A percentile compares a stretch with the other conserved stretches of the same genome.
Evolutionary conservation across 2,113 vertebrate species (phyloP).

Genomic region (Xerus inauris): DNA sequence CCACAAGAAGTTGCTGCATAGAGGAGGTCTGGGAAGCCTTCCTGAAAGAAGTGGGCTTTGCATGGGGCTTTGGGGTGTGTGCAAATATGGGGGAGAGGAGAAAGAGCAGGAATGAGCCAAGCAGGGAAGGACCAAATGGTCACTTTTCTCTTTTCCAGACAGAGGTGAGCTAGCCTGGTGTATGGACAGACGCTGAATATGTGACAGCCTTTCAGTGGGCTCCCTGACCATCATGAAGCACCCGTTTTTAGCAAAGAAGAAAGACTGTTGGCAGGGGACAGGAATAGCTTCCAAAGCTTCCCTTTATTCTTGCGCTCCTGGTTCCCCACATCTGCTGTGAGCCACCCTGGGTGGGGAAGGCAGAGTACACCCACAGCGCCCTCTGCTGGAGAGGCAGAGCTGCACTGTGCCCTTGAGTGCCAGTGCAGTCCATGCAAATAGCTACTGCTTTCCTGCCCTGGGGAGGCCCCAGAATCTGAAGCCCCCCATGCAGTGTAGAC

Average conservation of each 20-base stretch:
- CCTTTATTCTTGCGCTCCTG: neutral
- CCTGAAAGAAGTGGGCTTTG: neutral
- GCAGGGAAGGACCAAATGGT: neutral
- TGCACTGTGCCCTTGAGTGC: accelerated
- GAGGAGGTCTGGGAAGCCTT: neutral
- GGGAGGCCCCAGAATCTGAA: neutral
- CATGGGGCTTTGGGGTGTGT: neutral
- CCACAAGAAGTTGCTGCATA: neutral
- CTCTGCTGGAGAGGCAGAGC: constrained; percentile 64
- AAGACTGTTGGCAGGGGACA: constrained; percentile 32
- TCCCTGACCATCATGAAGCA: constrained; percentile 50
- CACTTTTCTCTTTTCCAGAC: neutral
- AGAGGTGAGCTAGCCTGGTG: neutral
- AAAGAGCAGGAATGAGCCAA: neutral
- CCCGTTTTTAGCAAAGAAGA: constrained; percentile 59
- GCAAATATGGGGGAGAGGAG: neutral
- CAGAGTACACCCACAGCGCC: constrained; percentile 57
- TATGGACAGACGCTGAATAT: neutral
- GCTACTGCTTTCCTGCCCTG: neutral
- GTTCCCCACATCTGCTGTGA: neutral
- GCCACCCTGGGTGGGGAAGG: neutral
- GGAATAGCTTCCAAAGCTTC: constrained; percentile 61
- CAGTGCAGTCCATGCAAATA: neutral
- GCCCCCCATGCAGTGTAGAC: neutral
- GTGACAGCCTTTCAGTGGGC: constrained; percentile 52